Conservation (phyloP, 37 sponge, comb jelly and placozoan genomes). For the Sycon ciliatum region DNA sequence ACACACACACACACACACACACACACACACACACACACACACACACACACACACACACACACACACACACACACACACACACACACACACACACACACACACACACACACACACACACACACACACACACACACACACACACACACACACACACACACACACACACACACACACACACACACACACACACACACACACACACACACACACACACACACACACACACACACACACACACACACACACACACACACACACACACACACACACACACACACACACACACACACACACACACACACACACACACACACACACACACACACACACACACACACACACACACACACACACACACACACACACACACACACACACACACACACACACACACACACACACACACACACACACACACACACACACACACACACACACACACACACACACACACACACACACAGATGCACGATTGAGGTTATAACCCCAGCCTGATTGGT, state of each 20-base stretch:
- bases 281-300: conserved; percentile 35
- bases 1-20: conserved; percentile 45
- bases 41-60: conserved; percentile 45
- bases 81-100: conserved; percentile 45
- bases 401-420: conserved; percentile 40
- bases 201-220: conserved; percentile 39
- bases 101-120: conserved; percentile 42
- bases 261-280: conserved; percentile 40
- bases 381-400: conserved; percentile 40
- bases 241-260: conserved; percentile 41
- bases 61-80: conserved; percentile 45
- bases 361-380: conserved; percentile 40
- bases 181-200: conserved; percentile 45
- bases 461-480: neutral
- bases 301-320: conserved; percentile 40
- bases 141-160: conserved; percentile 45
- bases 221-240: conserved; percentile 42
- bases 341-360: conserved; percentile 37
- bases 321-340: conserved; percentile 40
- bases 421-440: conserved; percentile 25
- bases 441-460: neutral
- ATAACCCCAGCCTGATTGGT: too few relatives aligned
- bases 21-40: conserved; percentile 43
- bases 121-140: conserved; percentile 43
- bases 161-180: conserved; percentile 41